These are phyloP conservation scores for Megalopta genalis DNA, from an alignment of 1,140 invertebrate genomes.

Conservation along the genomic window DNA sequence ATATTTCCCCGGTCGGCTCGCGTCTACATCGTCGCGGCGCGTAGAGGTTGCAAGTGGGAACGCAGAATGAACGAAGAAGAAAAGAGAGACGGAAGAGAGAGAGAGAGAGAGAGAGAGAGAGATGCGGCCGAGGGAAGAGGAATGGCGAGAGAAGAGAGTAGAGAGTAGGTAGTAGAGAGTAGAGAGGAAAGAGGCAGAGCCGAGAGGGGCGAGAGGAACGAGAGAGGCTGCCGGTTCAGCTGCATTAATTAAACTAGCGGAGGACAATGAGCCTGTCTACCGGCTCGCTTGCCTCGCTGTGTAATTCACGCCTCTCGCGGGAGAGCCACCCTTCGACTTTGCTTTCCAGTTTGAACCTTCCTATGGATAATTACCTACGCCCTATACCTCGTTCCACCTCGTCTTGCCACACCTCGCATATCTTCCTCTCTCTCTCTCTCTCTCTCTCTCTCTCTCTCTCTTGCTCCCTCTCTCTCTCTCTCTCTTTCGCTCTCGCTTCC, in stretches of 20 bases:
- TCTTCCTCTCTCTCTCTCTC: slow-evolving; percentile 24
- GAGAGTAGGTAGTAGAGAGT: slow-evolving; percentile 11
- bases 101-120: too few relatives aligned
- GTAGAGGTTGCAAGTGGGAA: slow-evolving; percentile 43
- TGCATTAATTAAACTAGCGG: slow-evolving; percentile 73
- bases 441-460: slow-evolving; percentile 14
- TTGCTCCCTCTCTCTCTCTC: slow-evolving; percentile 24
- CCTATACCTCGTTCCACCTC: slow-evolving; percentile 53
- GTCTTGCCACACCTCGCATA: slow-evolving; percentile 53
- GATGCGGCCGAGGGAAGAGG: background rate
- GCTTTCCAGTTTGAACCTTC: slow-evolving; percentile 68
- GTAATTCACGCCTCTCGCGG: slow-evolving; percentile 76
- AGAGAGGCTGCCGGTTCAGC: slow-evolving; percentile 61
- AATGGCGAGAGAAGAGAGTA: slow-evolving; percentile 22
- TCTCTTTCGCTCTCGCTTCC: slow-evolving; percentile 21
- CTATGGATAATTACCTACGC: slow-evolving; percentile 65
- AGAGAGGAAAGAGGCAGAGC: background rate
- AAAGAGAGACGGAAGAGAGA: background rate
- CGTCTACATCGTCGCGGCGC: slow-evolving; percentile 35
- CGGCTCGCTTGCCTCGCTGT: slow-evolving; percentile 78
- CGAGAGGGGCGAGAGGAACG: background rate
- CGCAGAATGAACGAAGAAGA: slow-evolving; percentile 17
- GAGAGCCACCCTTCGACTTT: slow-evolving; percentile 72
- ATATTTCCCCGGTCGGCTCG: slow-evolving; percentile 28
- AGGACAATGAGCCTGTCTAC: slow-evolving; percentile 72